These are phyloP conservation scores for Spheniscus mendiculus DNA, from an alignment of 2,113 vertebrate genomes.

Conservation along the genomic window DNA sequence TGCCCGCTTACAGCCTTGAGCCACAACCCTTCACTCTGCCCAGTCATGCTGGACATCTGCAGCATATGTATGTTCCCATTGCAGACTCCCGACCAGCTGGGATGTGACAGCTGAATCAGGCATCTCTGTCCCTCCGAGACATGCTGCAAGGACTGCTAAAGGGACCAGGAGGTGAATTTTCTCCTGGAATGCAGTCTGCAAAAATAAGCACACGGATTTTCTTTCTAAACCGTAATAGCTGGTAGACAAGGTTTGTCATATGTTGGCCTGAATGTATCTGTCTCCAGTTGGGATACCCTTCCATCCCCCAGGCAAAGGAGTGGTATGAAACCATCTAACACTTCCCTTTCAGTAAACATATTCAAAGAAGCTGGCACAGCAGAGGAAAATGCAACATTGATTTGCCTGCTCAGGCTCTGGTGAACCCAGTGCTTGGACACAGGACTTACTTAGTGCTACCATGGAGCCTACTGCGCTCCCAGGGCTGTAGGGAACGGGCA, in stretches of 20 bases:
- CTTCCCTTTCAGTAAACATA: neutral
- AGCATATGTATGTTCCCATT: neutral
- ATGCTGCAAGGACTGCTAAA: neutral
- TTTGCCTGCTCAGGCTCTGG: neutral
- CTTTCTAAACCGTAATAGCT: neutral
- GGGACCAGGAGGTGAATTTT: neutral
- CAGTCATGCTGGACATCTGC: neutral
- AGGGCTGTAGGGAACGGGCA: neutral
- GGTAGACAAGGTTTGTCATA: neutral
- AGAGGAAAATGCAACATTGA: accelerated
- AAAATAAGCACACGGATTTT: neutral
- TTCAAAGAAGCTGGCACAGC: neutral
- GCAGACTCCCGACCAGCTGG: neutral
- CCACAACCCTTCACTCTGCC: neutral
- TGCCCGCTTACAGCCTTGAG: neutral
- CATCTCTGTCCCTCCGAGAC: neutral
- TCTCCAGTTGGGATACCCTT: neutral
- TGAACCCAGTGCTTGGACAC: neutral
- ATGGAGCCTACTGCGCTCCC: neutral
- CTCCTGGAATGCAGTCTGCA: neutral
- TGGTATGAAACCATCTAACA: neutral
- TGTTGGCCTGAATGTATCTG: neutral
- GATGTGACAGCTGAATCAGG: neutral
- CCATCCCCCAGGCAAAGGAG: neutral
- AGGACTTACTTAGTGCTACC: neutral